phyloP scores from a whole-genome alignment of 2,797 vertebrate genomes.

The Zalophus californianus region DNA sequence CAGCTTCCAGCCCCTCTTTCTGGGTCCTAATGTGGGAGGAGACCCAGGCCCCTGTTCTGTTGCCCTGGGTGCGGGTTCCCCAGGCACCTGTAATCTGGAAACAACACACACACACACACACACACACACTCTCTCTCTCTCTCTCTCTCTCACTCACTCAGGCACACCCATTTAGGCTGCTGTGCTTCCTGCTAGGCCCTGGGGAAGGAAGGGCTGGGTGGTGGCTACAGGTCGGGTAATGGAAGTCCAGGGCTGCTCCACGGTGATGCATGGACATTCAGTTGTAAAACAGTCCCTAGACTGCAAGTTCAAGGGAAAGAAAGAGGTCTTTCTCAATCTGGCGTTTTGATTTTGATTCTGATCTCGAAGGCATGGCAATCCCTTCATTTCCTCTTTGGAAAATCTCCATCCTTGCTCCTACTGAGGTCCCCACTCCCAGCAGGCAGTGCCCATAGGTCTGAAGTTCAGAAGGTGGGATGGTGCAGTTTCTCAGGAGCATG shows the following conservation, averaged over 20 bases:
- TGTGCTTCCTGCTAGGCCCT: background rate
- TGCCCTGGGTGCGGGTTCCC: conserved; percentile 34
- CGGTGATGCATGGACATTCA: background rate
- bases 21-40: background rate
- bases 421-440: background rate
- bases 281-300: background rate
- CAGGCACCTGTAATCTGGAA: conserved; percentile 29
- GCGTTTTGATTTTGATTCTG: conserved; percentile 4
- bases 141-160: no score
- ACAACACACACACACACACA: background rate
- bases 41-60: background rate
- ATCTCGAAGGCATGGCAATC: background rate
- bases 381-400: background rate
- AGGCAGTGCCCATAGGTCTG: background rate
- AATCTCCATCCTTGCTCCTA: background rate
- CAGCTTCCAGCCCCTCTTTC: background rate
- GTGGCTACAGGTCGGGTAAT: no score
- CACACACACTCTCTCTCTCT: no score
- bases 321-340: background rate
- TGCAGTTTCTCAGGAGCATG: background rate
- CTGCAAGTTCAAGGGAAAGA: background rate
- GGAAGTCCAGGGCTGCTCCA: background rate
- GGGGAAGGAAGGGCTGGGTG: background rate
- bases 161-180: background rate
- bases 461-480: background rate